Base-by-base conservation (phyloP, 1,140 invertebrate genomes). In the Bilobella aurantiaca region DNA sequence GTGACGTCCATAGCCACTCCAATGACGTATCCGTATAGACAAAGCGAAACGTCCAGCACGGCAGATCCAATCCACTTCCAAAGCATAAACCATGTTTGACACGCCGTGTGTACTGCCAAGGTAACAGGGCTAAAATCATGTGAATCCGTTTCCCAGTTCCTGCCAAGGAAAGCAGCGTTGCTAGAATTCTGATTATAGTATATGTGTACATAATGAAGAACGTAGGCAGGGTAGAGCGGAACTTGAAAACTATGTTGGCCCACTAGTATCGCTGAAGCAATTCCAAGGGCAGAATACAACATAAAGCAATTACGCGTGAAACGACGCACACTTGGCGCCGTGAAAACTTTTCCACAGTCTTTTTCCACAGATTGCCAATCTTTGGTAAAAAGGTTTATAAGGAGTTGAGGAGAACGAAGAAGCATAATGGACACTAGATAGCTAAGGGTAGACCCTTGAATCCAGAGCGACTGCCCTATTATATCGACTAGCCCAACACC, bases 21-120 rank as follows among this genome's bases (percentile, higher is more conserved):
- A 1, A 67, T 67, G 16, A 68, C 29, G 23, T 32, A 31, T 60
- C 62, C 53, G 14, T 64, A 63, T n/a, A 68, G 21, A 23, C 23
- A 59, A 18, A 29, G 58, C 8, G 23, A 31, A 3, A 58, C 28
- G 3, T 68, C 66, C 37, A 68, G 21, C 34, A 60, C 34, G 1
- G 27, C 27, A 31, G 53, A 53, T 29, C 66, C 66, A 25, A 58
- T 5, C 66, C 66, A 68, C 1, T 34, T 49, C 66, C 66, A 68
- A 1, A 46, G n/a, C 18, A 68, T 29, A 0, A 63, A 27, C n/a
- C 58, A 47, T 0, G 28, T 60, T 34, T 68, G 66, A 18, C 49
- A 28, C 18, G 29, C 28, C 21, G 53, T 1, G 30, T 68, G 34
- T 1, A 68, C 14, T 29, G 31, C 31, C 18, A 58, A 0, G 3